Base-by-base conservation (phyloP, 1,140 invertebrate genomes). In the Cotesia typhae region DNA sequence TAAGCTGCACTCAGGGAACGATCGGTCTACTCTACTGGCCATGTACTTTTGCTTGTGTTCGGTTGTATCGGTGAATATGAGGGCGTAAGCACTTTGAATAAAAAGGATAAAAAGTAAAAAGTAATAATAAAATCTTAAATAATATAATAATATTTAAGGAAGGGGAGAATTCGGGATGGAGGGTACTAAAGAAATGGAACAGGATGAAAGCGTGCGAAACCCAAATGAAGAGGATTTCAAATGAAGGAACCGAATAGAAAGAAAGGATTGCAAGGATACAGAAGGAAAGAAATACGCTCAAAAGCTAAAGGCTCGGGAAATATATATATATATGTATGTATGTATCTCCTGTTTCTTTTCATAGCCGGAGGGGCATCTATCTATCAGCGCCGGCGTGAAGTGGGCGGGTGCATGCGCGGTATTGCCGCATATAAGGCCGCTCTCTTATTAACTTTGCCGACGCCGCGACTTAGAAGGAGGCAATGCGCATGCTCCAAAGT, bases 361-460 rank as follows among this genome's bases (percentile, higher is more conserved):
- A 47, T 9, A 47, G 75, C 78, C 80, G 80, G 79, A 81, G 82
- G 83, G 80, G 82, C 84, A 85, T 86, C 85, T 87, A 86, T 86
- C 85, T 87, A 87, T 87, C 85, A 86, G 85, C 85, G 85, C 84
- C 84, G 84, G 85, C 84, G 85, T 85, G 85, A 87, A 87, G 85
- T 87, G 85, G 85, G 85, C 85, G 85, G 83, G 83, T 81, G 85
- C 85, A 86, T 85, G 84, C 84, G 84, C 83, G 79, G 81, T 85
- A 85, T 87, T 85, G 84, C 84, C 81, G 82, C 80, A 81, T 74
- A 77, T 84, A 83, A 80, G 82, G 83, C 85, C 80, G 85, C 84
- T 86, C 85, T 86, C 84, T 86, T 83, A 86, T 87, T 87, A 87
- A 85, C 83, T 85, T 47, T 47, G 41, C 78, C 75, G 72, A 77